Conservation (phyloP, 2,113 vertebrate species). For the Perca flavescens region DNA sequence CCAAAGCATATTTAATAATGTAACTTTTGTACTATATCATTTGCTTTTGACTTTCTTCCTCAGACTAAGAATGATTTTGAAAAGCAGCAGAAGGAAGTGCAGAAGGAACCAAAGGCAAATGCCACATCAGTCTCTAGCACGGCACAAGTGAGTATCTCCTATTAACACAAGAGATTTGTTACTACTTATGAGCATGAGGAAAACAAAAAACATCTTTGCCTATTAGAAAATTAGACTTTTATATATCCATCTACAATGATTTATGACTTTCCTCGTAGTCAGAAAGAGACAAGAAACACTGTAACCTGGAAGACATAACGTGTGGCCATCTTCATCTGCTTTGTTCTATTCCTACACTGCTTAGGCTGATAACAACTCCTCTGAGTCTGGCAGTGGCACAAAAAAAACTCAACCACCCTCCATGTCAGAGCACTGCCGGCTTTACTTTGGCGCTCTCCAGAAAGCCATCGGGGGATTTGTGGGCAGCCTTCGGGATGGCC, state of each 20-base stretch:
- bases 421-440: constrained; percentile 86
- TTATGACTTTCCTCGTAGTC: background rate
- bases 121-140: constrained; percentile 25
- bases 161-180: background rate
- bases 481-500: constrained; percentile 81
- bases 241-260: background rate
- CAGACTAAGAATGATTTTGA: constrained; percentile 83
- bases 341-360: background rate
- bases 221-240: background rate
- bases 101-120: constrained; percentile 54
- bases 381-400: constrained; percentile 9
- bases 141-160: constrained; percentile 61
- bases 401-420: constrained; percentile 12
- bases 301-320: background rate
- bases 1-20: background rate
- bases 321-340: background rate
- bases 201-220: background rate
- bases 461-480: constrained; percentile 88
- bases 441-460: constrained; percentile 92
- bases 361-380: constrained; percentile 49
- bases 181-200: background rate
- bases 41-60: constrained; percentile 32
- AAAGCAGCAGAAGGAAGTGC: constrained; percentile 58
- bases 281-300: constrained; percentile 1
- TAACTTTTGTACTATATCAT: background rate